These are phyloP conservation scores for Percopsis omiscomaycus DNA, from an alignment of 2,797 vertebrate species.

Conservation along the genomic window DNA sequence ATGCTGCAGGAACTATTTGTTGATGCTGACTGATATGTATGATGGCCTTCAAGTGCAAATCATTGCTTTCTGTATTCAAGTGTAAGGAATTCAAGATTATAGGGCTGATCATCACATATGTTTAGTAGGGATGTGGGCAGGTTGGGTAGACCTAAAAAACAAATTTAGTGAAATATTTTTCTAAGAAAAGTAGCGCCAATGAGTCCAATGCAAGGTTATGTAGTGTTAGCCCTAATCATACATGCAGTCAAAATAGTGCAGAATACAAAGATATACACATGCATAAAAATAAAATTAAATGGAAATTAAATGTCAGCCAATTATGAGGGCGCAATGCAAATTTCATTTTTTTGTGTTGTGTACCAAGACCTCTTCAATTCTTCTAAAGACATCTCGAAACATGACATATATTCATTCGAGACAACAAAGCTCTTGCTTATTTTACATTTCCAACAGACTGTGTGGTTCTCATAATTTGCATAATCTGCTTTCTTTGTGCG, in stretches of 20 bases:
- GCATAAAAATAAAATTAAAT: too few relatives aligned
- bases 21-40: constrained; percentile 57
- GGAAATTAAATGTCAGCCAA: too few relatives aligned
- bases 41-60: constrained; percentile 41
- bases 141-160: too few relatives aligned
- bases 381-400: too few relatives aligned
- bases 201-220: constrained; percentile 42
- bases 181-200: constrained; percentile 16
- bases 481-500: not conserved
- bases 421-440: too few relatives aligned
- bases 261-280: too few relatives aligned
- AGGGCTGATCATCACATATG: constrained; percentile 40
- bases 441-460: too few relatives aligned
- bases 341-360: too few relatives aligned
- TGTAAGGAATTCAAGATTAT: constrained; percentile 39
- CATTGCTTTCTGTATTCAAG: constrained; percentile 31
- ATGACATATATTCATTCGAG: not conserved
- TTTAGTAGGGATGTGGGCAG: constrained; percentile 11
- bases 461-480: too few relatives aligned
- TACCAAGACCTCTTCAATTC: too few relatives aligned
- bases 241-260: too few relatives aligned
- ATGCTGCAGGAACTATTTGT: constrained; percentile 55
- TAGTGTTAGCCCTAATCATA: constrained; percentile 43
- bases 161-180: not conserved
- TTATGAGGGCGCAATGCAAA: too few relatives aligned